Base-by-base conservation (phyloP, 1,140 invertebrate genomes). In the Ceratina australensis region DNA sequence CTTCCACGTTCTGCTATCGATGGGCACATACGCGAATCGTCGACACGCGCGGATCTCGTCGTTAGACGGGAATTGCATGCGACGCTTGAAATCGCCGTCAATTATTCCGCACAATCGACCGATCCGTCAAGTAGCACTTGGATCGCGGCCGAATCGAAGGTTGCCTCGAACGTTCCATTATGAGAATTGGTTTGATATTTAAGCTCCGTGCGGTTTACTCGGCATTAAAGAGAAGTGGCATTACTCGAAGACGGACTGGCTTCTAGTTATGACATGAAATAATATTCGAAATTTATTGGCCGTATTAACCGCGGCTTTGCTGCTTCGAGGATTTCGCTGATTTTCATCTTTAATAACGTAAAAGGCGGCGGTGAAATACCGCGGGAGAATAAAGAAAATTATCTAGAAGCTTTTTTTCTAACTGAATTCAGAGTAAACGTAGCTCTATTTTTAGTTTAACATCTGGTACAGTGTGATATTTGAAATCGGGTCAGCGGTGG, bases 91-190 rank as follows among this genome's bases (percentile, higher is more conserved):
- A 80, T 73, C 59, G 63, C 26, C 59, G 68, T 72, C 68, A 80
- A 84, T 84, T 83, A 83, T 80, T 83, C 57, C 59, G 50, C 59
- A 49, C 67, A 54, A 76, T 72, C 77, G 56, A 47, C 59, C 66
- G 49, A 71, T 76, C 47, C 57, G 69, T 72, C 69, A 78, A 65
- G 76, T 28, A 72, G 16, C 24, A 20, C 26, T 71, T 16, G 20
- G 24, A 72, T 57, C 33, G 18, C 60, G 24, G 13, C 18, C n/a
- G 52, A 13, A 13, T 15, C 50, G 50, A 42, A 16, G 33, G 26
- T 24, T 33, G 47, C 57, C 0, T 18, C 22, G 49, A 33, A n/a
- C 47, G 59, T 64, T 33, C 28, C 22, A n/a, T 50, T 16, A 57
- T 33, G 18, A 7, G 26, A n/a, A 59, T 54, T 20, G 28, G 16